Conservation (phyloP, 30 jellyfish, hydroid and myxozoan genomes). For the Aurelia sp. region DNA sequence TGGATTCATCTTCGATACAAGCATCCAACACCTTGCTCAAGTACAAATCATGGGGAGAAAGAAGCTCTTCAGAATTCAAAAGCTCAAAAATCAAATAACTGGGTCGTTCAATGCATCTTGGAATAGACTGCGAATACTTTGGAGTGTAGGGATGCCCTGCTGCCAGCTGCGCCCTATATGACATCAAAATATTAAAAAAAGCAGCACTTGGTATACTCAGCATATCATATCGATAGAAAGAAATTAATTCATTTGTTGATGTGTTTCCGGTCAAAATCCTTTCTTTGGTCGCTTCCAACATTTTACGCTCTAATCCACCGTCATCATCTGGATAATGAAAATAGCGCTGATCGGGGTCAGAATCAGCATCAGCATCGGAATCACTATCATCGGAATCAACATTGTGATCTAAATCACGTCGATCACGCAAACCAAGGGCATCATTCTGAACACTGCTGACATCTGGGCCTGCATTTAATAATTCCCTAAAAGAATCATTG, state of each 20-base stretch:
- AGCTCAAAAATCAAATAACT: no score
- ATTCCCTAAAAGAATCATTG: no score
- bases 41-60: no score
- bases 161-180: neutral
- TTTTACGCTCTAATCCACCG: neutral
- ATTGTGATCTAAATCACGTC: no score
- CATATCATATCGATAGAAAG: neutral
- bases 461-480: no score
- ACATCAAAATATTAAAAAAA: neutral
- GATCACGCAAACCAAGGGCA: no score
- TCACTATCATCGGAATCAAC: no score
- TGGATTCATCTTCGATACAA: neutral
- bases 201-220: conserved; percentile 9
- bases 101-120: neutral
- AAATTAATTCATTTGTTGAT: conserved; percentile 4
- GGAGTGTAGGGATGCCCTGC: neutral
- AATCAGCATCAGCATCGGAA: conserved; percentile 5
- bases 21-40: neutral
- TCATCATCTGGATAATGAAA: neutral
- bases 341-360: neutral
- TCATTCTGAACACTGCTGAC: no score
- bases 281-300: conserved; percentile 1
- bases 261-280: conserved; percentile 6
- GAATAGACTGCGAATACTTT: neutral
- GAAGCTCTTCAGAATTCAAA: no score